Evolutionary conservation across 2,797 vertebrate species (phyloP).

Genomic region (Streptopelia turtur): DNA sequence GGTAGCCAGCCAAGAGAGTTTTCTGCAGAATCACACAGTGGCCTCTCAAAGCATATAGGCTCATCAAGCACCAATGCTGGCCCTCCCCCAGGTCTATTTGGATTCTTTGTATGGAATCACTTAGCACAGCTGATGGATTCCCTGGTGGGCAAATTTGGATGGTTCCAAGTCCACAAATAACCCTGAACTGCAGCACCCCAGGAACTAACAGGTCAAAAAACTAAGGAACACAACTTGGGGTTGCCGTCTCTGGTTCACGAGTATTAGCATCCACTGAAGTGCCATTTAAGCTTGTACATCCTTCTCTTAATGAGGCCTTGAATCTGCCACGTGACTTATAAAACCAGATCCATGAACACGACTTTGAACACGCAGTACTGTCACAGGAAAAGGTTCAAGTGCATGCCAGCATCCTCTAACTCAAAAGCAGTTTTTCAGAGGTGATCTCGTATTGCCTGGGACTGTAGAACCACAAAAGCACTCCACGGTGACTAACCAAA

Average conservation of each 20-base stretch:
- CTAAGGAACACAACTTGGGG: fast-evolving
- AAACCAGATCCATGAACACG: fast-evolving
- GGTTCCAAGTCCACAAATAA: background rate
- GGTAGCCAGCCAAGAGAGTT: background rate
- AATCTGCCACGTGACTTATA: background rate
- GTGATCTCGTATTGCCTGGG: background rate
- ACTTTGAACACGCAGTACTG: background rate
- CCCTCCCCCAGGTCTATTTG: background rate
- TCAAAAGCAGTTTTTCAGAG: background rate
- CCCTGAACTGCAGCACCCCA: background rate
- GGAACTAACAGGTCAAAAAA: background rate
- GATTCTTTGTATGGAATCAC: background rate
- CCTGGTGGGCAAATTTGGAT: background rate
- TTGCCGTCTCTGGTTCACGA: background rate
- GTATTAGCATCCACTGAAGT: background rate
- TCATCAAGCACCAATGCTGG: background rate
- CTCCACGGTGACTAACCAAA: background rate
- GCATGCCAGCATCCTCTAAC: background rate
- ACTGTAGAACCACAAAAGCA: background rate
- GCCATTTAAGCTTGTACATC: background rate
- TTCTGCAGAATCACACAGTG: background rate
- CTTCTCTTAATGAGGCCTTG: background rate
- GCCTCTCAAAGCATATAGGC: background rate
- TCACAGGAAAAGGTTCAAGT: background rate
- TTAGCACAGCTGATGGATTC: background rate